Conservation (phyloP, 2,888 invertebrate species). For the Phlogophora meticulosa region DNA sequence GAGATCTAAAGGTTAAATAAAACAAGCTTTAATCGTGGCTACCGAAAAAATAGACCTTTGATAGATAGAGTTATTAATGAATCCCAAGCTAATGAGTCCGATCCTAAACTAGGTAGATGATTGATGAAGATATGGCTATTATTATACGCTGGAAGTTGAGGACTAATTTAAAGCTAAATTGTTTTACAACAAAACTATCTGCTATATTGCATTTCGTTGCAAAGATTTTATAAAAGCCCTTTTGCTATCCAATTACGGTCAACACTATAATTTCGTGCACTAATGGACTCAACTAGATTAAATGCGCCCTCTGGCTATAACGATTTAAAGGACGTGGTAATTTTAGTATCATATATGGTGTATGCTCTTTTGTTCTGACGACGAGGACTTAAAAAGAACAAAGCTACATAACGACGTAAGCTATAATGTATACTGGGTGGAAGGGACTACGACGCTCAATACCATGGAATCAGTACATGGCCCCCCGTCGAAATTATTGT, state of each 20-base stretch:
- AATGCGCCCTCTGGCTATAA: constrained; percentile 29
- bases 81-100: constrained; percentile 21
- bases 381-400: background rate
- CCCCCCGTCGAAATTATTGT: no score
- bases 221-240: constrained; percentile 1
- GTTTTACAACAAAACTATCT: constrained; percentile 5
- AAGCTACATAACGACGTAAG: background rate
- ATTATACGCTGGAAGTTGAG: constrained; percentile 38
- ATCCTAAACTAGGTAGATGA: constrained; percentile 20
- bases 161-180: constrained; percentile 5
- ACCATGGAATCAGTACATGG: no score
- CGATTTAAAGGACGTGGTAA: constrained; percentile 26
- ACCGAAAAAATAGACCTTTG: constrained; percentile 9
- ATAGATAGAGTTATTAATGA: constrained; percentile 28
- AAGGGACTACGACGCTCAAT: no score
- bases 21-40: constrained; percentile 13
- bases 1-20: background rate
- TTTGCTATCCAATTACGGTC: constrained; percentile 7
- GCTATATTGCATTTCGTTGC: background rate
- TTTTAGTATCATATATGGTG: constrained; percentile 18
- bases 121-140: constrained; percentile 33
- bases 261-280: constrained; percentile 31
- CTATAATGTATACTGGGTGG: background rate
- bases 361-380: background rate
- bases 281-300: constrained; percentile 16